Evolutionary conservation across 2,888 invertebrate genomes (phyloP), one percentile per base, ranked within the genome.

Genomic region (Marasmarcha lunaedactyla): DNA sequence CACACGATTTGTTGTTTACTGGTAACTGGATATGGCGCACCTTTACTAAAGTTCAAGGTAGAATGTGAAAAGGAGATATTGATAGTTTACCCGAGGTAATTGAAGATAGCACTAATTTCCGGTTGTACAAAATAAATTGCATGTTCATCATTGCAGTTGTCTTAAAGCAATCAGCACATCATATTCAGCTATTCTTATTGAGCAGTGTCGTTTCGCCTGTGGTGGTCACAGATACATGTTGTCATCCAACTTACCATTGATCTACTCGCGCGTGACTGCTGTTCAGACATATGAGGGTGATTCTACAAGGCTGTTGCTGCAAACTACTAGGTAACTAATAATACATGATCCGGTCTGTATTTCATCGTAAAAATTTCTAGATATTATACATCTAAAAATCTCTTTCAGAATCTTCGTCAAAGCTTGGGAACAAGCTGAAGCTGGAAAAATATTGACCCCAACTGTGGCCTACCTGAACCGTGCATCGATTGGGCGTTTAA

Each of bases 241-340:
- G 38, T 87, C 90, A 15, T 93, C 96, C 10, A 95, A 93, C 57
- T 85, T 98, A 13, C 96, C 97, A 0, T 85, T 89, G 11, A 88
- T 93, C 9, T 97, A 95, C 60, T 90, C 91, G 27, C 85, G 91
- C 52, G 88, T 90, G 6, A 92, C 94, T 0, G 96, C 97, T 3
- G 92, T 92, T 37, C 92, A 93, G 60, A 98, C 97, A 0, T 97
- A 97, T 57, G 98, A 98, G 68, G 98, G 98, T 10, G 98, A 98
- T 71, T 97, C 97, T 61, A 97, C 97, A 0, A 96, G 98, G 1
- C 83, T 98, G 57, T 78, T 93, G 36, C 74, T 98, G 38, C 98
- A 98, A 77, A 94, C 94, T 1, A 96, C 97, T 0, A 86, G 91
- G 85, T 85, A 50, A 46, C n/a, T n/a, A n/a, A n/a, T n/a, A n/a